These are phyloP conservation scores for Delphinapterus leucas DNA, from an alignment of 2,113 vertebrate species.

Conservation along the genomic window DNA sequence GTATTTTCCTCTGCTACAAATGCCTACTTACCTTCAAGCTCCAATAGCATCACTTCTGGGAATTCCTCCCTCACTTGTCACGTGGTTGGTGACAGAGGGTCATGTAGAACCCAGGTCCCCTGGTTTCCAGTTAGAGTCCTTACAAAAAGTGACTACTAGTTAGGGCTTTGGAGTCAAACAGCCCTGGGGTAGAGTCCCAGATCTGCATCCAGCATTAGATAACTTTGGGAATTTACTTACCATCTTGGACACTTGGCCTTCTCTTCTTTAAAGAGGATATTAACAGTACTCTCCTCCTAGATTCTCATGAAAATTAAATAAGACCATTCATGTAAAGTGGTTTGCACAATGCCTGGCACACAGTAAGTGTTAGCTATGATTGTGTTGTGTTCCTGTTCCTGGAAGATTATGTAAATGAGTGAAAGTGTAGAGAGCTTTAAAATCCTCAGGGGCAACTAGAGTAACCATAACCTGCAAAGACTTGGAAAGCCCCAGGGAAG, in stretches of 20 bases:
- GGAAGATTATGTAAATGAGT: conserved; percentile 47
- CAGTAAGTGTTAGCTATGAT: neutral
- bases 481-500: conserved; percentile 26
- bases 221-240: neutral
- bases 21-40: conserved; percentile 31
- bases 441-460: conserved; percentile 20
- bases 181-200: neutral
- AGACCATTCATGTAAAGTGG: neutral
- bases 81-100: neutral
- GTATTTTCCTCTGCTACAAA: conserved; percentile 8
- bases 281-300: neutral
- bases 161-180: neutral
- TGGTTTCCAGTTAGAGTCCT: neutral
- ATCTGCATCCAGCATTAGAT: neutral
- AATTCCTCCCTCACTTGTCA: neutral
- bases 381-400: neutral
- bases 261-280: neutral
- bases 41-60: neutral
- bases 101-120: neutral
- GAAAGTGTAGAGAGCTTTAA: conserved; percentile 38
- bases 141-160: neutral
- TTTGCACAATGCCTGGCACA: neutral
- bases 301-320: conserved; percentile 33
- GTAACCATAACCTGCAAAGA: conserved; percentile 36
- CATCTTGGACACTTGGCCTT: neutral